phyloP scores from a whole-genome alignment of 2,797 vertebrate species.

The Rhynchonycteris naso region DNA sequence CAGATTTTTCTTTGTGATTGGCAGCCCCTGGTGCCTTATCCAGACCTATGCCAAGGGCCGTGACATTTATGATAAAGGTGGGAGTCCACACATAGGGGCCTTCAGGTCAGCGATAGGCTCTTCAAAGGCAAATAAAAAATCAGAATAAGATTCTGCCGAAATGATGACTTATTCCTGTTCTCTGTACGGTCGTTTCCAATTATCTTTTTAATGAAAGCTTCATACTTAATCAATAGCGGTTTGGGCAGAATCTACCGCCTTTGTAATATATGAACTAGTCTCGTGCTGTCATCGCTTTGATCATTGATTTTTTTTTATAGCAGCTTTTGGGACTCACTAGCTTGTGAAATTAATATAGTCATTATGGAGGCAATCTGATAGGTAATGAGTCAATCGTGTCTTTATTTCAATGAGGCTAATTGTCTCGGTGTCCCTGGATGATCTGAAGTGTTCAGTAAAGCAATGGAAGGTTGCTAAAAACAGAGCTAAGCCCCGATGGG shows the following conservation, averaged over 20 bases:
- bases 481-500: neutral
- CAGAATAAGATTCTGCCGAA: neutral
- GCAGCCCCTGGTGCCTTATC: neutral
- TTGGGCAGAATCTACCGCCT: slow-evolving; percentile 69
- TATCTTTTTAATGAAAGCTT: slow-evolving; percentile 79
- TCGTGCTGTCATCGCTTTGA: slow-evolving; percentile 76
- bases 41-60: neutral
- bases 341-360: slow-evolving; percentile 84
- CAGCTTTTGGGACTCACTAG: slow-evolving; percentile 74
- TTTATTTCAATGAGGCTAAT: slow-evolving; percentile 78
- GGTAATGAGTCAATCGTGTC: slow-evolving; percentile 80
- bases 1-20: slow-evolving; percentile 51
- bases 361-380: slow-evolving; percentile 84
- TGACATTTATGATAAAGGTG: slow-evolving; percentile 26
- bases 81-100: neutral
- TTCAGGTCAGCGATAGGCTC: neutral
- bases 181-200: slow-evolving; percentile 72
- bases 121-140: slow-evolving; percentile 32
- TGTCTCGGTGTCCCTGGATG: slow-evolving; percentile 66
- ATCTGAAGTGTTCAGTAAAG: neutral
- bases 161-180: slow-evolving; percentile 73
- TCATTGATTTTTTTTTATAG: slow-evolving; percentile 83
- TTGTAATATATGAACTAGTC: slow-evolving; percentile 62
- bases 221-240: slow-evolving; percentile 81
- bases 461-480: neutral